Evolutionary conservation across 2,888 invertebrate genomes (phyloP).

Genomic region (Tenthredo distinguenda): DNA sequence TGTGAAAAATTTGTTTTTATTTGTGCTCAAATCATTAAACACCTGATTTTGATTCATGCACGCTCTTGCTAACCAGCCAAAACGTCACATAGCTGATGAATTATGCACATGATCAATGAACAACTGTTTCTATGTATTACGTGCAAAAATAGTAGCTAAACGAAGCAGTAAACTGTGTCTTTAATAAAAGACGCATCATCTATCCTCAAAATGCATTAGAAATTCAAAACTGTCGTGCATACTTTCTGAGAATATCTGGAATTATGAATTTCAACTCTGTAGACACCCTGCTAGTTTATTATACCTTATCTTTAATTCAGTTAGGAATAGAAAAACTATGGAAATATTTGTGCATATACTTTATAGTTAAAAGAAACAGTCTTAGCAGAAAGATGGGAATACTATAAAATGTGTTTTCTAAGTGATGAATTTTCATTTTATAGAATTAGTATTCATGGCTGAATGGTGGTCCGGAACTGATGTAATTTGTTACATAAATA

Average conservation of each 20-base stretch:
- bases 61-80: background rate
- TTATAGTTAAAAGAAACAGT: constrained; percentile 29
- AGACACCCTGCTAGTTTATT: background rate
- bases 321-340: background rate
- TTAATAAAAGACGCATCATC: background rate
- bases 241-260: background rate
- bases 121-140: background rate
- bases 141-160: too few species aligned
- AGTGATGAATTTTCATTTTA: constrained; percentile 69
- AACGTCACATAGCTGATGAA: background rate
- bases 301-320: background rate
- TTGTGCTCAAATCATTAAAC: background rate
- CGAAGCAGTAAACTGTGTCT: background rate
- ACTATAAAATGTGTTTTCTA: background rate
- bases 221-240: background rate
- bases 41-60: background rate
- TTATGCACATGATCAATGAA: background rate
- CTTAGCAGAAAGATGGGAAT: background rate
- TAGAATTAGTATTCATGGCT: constrained; percentile 94
- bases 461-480: constrained; percentile 96
- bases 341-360: background rate
- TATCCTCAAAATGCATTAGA: background rate
- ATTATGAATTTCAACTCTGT: background rate
- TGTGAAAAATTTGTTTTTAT: background rate
- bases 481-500: constrained; percentile 87